Base-by-base conservation (phyloP, 2,797 vertebrate genomes). In the Thamnophis elegans region DNA sequence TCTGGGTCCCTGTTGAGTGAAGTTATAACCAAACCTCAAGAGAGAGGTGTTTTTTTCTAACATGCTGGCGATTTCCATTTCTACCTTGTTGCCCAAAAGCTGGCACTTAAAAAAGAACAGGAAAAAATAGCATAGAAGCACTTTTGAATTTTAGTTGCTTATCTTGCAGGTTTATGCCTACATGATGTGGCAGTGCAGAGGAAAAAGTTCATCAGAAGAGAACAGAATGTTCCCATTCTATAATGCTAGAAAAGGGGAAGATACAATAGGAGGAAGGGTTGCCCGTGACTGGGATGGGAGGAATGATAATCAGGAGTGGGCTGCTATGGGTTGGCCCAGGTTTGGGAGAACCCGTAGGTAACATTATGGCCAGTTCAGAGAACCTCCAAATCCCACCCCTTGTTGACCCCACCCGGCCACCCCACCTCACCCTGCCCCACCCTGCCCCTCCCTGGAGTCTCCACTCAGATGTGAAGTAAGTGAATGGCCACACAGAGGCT, bases 31-130 rank as follows among this genome's bases (percentile, higher is more conserved):
- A 0, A 99, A 99, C 97, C 98, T 99, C 96, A 99, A 95, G 91
- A 99, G 97, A 0, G 98, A 98, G 89, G 97, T 97, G 95, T 99
- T 99, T 96, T 99, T 99, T 97, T 99, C 99, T 97, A 99, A 95
- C 98, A 99, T 99, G 96, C 95, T 98, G n/a, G 99, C 99, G 0
- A 99, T 99, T 97, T 99, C 99, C 99, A 99, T 99, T 97, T 99
- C 99, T 88, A 99, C 99, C 94, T 99, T 99, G 98, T 99, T 99
- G 94, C 99, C 99, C 96, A 99, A 95, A 0, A 98, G 99, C 96
- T 99, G 99, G 96, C 99, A 99, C 99, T 99, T 97, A 89, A 94
- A 85, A 90, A 36, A 95, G 89, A 14, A 93, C 26, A 54, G 42
- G 26, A 55, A 93, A 95, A 4, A 3, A 90, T 60, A 91, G 59